Conservation (phyloP, 2,113 vertebrate genomes). For the Callionymus lyra region DNA sequence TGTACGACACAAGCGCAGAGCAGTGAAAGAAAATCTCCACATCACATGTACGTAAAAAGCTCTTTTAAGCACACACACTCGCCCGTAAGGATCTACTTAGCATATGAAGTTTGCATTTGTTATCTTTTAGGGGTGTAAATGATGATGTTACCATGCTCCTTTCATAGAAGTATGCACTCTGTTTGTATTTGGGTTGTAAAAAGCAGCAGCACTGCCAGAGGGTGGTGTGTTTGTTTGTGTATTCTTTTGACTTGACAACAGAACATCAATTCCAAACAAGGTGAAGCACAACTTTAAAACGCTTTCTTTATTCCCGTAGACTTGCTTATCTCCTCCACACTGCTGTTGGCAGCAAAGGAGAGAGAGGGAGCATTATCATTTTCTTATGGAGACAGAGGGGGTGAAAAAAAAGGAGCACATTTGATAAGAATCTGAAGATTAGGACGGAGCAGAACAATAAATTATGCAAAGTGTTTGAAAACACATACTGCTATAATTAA, state of each 20-base stretch:
- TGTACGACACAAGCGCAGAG: constrained; percentile 7
- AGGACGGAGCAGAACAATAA: constrained; percentile 69
- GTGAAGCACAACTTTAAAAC: constrained; percentile 55
- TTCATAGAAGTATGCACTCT: constrained; percentile 37
- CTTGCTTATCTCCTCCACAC: constrained; percentile 60
- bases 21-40: constrained; percentile 9
- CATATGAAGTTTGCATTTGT: constrained; percentile 5
- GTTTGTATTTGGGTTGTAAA: constrained; percentile 40
- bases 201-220: constrained; percentile 44
- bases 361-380: constrained; percentile 58
- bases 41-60: constrained; percentile 11
- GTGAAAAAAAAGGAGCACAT: constrained; percentile 52
- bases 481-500: constrained; percentile 71
- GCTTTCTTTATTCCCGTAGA: constrained; percentile 36
- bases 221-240: constrained; percentile 30
- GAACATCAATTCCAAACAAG: constrained; percentile 56
- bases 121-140: constrained; percentile 28
- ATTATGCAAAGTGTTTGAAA: constrained; percentile 75
- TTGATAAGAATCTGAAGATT: constrained; percentile 69
- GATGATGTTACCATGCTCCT: constrained; percentile 29
- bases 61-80: constrained; percentile 2
- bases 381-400: constrained; percentile 59
- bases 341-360: constrained; percentile 59
- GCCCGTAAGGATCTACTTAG: constrained; percentile 8
- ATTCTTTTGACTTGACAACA: constrained; percentile 53